These are phyloP conservation scores for Eurytoma californica DNA, from an alignment of 2,888 invertebrate species.

Conservation along the genomic window DNA sequence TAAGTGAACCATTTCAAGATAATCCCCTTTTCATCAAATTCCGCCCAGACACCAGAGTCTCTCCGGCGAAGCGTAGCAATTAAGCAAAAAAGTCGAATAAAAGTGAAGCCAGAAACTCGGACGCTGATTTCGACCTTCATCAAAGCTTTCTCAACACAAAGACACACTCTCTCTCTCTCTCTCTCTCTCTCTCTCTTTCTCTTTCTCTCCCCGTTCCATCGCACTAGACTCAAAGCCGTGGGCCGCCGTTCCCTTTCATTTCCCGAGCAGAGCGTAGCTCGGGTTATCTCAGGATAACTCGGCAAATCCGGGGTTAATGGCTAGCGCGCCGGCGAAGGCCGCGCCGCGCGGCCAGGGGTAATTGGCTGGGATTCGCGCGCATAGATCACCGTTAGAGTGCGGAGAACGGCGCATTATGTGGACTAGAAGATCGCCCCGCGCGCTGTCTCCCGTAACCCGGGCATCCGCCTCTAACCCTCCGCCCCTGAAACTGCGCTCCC, in stretches of 20 bases:
- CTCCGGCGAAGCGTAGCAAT: neutral
- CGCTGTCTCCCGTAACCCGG: neutral
- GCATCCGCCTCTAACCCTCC: neutral
- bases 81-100: neutral
- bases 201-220: neutral
- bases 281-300: conserved; percentile 39
- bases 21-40: neutral
- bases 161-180: neutral
- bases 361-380: conserved; percentile 46
- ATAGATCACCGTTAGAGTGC: conserved; percentile 41
- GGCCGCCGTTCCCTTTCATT: conserved; percentile 43
- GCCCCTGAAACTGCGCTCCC: conserved; percentile 25
- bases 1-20: neutral
- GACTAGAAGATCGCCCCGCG: conserved; percentile 18
- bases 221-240: neutral
- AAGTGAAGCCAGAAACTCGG: neutral
- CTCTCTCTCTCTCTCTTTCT: neutral
- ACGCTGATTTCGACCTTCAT: conserved; percentile 25
- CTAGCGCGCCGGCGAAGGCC: neutral
- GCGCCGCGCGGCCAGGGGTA: conserved; percentile 3
- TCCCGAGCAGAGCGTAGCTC: conserved; percentile 17
- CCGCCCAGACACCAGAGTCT: neutral
- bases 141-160: conserved; percentile 20
- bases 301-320: conserved; percentile 50
- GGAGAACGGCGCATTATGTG: conserved; percentile 37